Base-by-base conservation (phyloP, 2,888 invertebrate species). In the Athalia cordata region DNA sequence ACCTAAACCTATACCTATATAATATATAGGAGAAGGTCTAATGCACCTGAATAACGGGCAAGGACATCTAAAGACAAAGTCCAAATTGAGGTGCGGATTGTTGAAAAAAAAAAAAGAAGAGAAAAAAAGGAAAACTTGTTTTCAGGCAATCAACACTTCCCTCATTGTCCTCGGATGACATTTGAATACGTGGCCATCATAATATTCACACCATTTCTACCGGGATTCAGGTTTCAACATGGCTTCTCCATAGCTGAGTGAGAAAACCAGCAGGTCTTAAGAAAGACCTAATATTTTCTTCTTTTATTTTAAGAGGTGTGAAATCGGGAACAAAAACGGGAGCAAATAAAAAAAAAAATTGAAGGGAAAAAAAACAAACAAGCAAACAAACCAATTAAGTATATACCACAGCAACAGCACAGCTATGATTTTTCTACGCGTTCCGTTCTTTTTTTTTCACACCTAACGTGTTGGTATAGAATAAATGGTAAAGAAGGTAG, bases 131-230 rank as follows among this genome's bases (percentile, higher is more conserved):
- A 82, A 84, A 82, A 81, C 80, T 86, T 88, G 87, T 89, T 88
- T 89, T 87, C 85, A 82, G 86, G 86, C 86, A 88, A 89, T 89
- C 89, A 89, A 88, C 89, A 89, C 89, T 88, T 88, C 76, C 83
- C 77, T 80, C 84, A 86, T 89, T 89, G 89, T 89, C 74, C 81
- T 13, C 61, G 61, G 67, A 80, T 90, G 90, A 85, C 90, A 89
- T 81, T 84, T 90, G 86, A 89, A 90, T 89, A 83, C 87, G 81
- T 83, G 86, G 85, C 84, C 89, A 90, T 87, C 90, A 88, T 89
- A 89, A 90, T 90, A 90, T 90, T 90, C 89, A 88, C 89, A 87
- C 89, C 86, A 84, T 86, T 85, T 83, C 81, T 82, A 29, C 29
- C 79, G 81, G 81, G 86, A 83, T 80, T 89, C 87, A 83, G 83